A percentile compares a stretch with the other conserved stretches of the same genome.
These are phyloP conservation scores for Circaetus gallicus DNA, from an alignment of 2,113 vertebrate genomes.

Conservation along the genomic window DNA sequence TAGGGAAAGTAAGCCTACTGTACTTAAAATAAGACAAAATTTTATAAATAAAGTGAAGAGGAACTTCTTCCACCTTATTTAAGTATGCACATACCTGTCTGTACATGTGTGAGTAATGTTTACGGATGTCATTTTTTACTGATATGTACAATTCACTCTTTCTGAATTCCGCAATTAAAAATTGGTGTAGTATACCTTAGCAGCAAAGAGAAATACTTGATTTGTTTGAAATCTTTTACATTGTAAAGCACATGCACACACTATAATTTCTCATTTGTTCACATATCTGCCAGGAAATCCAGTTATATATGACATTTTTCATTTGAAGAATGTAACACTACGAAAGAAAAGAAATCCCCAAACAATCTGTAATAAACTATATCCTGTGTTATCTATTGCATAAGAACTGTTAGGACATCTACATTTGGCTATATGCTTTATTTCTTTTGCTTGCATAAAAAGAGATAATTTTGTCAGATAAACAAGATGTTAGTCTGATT, in stretches of 20 bases:
- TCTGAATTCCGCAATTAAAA: not conserved
- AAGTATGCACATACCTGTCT: not conserved
- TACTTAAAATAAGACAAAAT: not conserved
- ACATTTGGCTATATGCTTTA: slow-evolving; percentile 29
- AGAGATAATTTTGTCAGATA: slow-evolving; percentile 51
- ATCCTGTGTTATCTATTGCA: not conserved
- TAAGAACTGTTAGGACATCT: not conserved
- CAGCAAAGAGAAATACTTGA: not conserved
- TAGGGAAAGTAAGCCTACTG: not conserved
- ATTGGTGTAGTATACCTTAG: not conserved
- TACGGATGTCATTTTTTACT: not conserved
- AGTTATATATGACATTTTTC: not conserved
- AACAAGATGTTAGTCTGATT: slow-evolving; percentile 61
- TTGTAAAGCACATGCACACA: not conserved
- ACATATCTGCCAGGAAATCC: not conserved
- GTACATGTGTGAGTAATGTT: not conserved
- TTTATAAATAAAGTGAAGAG: not conserved
- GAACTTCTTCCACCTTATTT: not conserved
- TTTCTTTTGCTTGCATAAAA: slow-evolving; percentile 55
- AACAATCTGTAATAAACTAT: not conserved
- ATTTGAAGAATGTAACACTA: not conserved
- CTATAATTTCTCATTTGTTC: not conserved
- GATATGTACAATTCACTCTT: not conserved
- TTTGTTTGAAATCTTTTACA: not conserved
- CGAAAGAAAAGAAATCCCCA: not conserved